Evolutionary conservation across 1,140 invertebrate genomes (phyloP), one percentile per base, ranked within the genome.

Genomic region (Drosophila arawakana): DNA sequence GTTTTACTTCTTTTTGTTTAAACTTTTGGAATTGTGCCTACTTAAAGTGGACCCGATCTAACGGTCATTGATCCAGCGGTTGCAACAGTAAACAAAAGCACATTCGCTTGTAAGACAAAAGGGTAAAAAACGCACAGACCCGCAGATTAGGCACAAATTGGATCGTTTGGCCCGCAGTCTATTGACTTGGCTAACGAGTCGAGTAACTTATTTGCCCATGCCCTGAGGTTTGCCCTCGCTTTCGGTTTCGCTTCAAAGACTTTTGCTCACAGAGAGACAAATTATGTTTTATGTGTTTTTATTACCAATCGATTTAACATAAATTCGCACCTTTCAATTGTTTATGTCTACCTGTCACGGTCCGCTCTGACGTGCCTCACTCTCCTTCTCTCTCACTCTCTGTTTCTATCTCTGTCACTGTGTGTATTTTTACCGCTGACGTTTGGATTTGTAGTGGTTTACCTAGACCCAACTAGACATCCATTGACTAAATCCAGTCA

Each of bases 291-390:
- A 54, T 63, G 66, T 65, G 25, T 30, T 30, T 30, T 78, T 83
- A 80, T 83, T 88, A 80, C 7, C 77, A 80, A 86, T 89, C 83
- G 70, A 57, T 76, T 89, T 89, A 80, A 76, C 80, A 89, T 89
- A 89, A 88, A 81, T 88, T 88, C 85, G 84, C 84, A 88, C 84
- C 84, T 88, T 81, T 84, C 71, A 76, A 84, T 81, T 89, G 76
- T 88, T 88, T 81, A 76, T 80, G 83, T 82, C 79, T 76, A 76
- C 52, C 41, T 57, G 54, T 41, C 34, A 60, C 65, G 55, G 41
- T 47, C 58, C 76, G 35, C 11, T 11, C 54, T 70, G 55, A 58
- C 52, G 60, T 54, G 39, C 74, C 39, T 46, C 13, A 46, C n/a
- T 37, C 9, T 63, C 58, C 49, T 47, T 62, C 49, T 63, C 11